A percentile compares a stretch with the other conserved stretches of the same genome.
phyloP scores from a whole-genome alignment of 2,888 invertebrate genomes.

The Pelosia muscerda region DNA sequence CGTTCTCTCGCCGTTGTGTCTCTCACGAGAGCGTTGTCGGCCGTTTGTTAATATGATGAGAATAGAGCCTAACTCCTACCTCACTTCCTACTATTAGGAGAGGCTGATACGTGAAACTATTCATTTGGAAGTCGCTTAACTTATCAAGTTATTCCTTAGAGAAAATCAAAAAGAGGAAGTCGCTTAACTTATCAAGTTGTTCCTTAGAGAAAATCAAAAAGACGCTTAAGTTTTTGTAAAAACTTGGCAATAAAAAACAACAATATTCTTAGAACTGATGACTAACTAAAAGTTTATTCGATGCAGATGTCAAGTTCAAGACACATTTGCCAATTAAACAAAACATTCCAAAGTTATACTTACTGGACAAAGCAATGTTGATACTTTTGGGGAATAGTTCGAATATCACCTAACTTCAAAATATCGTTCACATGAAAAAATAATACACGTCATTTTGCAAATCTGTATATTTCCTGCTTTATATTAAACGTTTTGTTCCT shows the following conservation, averaged over 20 bases:
- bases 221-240: not conserved
- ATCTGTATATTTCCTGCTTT: constrained; percentile 73
- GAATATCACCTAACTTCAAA: not conserved
- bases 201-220: not conserved
- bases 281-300: not conserved
- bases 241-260: too few species aligned
- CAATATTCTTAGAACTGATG: not conserved
- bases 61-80: not conserved
- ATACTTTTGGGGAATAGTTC: not conserved
- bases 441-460: constrained; percentile 66
- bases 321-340: not conserved
- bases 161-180: not conserved
- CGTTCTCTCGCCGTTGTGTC: too few species aligned
- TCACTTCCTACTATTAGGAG: not conserved
- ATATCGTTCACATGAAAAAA: constrained; percentile 32
- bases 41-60: too few species aligned
- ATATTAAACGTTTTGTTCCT: constrained; percentile 64
- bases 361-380: not conserved
- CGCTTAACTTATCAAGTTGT: not conserved
- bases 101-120: not conserved
- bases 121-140: not conserved
- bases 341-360: not conserved
- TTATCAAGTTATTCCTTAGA: not conserved
- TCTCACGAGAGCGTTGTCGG: too few species aligned
- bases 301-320: not conserved